Percentiles rank a stretch among this genome's conserved stretches.
These are phyloP conservation scores for Antennarius striatus DNA, from an alignment of 2,113 vertebrate genomes.

Conservation along the genomic window DNA sequence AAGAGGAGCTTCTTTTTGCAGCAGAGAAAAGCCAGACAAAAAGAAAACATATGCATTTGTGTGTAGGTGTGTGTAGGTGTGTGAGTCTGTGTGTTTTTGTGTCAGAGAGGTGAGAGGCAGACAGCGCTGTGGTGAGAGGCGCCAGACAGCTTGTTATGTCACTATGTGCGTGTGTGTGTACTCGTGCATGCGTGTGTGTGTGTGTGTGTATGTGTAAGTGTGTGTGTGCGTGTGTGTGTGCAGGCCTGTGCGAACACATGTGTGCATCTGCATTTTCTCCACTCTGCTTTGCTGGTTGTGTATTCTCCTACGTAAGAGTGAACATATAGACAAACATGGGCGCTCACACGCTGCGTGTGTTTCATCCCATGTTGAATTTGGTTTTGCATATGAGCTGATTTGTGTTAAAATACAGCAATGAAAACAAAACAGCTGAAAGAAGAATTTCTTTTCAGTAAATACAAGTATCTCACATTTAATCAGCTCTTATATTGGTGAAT, in stretches of 20 bases:
- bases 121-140: not conserved
- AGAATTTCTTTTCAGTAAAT: not conserved
- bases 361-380: too few relatives aligned
- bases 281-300: conserved; percentile 38
- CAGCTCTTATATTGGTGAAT: too few relatives aligned
- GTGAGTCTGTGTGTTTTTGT: not conserved
- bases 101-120: conserved; percentile 21
- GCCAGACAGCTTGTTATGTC: conserved; percentile 13
- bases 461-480: too few relatives aligned
- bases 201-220: not conserved
- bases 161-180: not conserved
- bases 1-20: conserved; percentile 18
- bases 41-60: conserved; percentile 6
- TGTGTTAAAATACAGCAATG: not conserved
- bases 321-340: not conserved
- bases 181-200: not conserved
- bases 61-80: too few relatives aligned
- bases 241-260: too few relatives aligned
- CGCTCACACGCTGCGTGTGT: not conserved
- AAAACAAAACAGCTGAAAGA: not conserved
- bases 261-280: conserved; percentile 32
- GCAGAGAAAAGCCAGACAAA: not conserved
- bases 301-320: conserved; percentile 22
- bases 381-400: conserved; percentile 14
- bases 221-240: not conserved